Evolutionary conservation across 2,888 invertebrate genomes (phyloP).

Genomic region (Apamea crenata): DNA sequence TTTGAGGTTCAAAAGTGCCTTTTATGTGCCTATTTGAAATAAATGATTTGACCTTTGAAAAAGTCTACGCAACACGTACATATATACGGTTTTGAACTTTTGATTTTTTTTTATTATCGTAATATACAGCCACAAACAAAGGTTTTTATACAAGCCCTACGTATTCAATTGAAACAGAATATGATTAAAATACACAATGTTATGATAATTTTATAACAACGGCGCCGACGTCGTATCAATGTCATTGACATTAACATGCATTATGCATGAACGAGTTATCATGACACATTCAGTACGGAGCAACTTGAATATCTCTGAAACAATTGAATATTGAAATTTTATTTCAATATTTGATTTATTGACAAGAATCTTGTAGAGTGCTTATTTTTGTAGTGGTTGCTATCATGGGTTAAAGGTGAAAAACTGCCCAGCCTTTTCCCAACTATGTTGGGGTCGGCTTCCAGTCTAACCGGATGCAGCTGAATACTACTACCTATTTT

Average conservation of each 20-base stretch:
- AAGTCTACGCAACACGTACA: too few species aligned
- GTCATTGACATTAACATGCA: conserved; percentile 64
- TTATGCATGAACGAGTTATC: conserved; percentile 63
- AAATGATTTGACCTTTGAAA: too few species aligned
- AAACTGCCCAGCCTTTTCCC: neutral
- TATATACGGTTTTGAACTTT: too few species aligned
- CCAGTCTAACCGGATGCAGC: neutral
- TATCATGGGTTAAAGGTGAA: neutral
- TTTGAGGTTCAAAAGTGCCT: too few species aligned
- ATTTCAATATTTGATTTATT: conserved; percentile 39
- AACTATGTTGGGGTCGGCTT: neutral
- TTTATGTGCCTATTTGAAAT: too few species aligned
- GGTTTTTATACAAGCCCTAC: conserved; percentile 11
- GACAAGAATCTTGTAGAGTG: neutral
- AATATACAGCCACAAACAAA: neutral
- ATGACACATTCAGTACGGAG: conserved; percentile 26
- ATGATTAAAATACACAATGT: conserved; percentile 61
- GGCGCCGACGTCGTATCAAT: conserved; percentile 55
- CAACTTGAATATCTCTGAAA: conserved; percentile 35
- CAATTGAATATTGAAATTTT: conserved; percentile 17
- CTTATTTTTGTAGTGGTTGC: neutral
- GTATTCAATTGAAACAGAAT: conserved; percentile 59
- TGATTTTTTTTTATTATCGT: too few species aligned
- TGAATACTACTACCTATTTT: neutral
- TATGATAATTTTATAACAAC: conserved; percentile 63